Evolutionary conservation across 2,888 invertebrate species (phyloP).

Genomic region (Apamea epomidion): DNA sequence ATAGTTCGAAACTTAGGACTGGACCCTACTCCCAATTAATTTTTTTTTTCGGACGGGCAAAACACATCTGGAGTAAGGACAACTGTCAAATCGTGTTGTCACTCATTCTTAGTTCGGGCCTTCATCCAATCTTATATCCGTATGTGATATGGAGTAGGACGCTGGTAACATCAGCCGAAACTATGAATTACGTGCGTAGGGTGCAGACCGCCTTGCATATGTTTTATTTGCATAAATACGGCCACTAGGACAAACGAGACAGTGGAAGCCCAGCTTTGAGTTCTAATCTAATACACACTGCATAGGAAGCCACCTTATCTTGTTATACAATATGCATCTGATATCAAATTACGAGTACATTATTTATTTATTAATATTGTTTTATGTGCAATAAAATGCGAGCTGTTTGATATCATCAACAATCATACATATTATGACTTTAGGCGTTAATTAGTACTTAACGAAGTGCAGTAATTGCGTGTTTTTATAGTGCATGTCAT

Average conservation of each 20-base stretch:
- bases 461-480: not conserved
- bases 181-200: no score
- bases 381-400: not conserved
- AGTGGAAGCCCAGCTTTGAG: conserved; percentile 4
- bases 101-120: not conserved
- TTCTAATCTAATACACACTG: not conserved
- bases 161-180: no score
- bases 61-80: no score
- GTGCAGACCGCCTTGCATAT: no score
- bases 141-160: not conserved
- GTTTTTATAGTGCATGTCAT: not conserved
- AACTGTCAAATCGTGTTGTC: not conserved
- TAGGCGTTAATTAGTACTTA: not conserved
- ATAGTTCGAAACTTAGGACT: no score
- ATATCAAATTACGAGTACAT: conserved; percentile 7
- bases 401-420: conserved; percentile 4
- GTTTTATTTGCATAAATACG: not conserved
- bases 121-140: not conserved
- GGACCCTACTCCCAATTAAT: not conserved
- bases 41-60: no score
- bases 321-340: not conserved
- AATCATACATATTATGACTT: conserved; percentile 1
- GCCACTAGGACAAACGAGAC: not conserved
- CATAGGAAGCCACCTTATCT: conserved; percentile 10
- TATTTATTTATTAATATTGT: not conserved